These are phyloP conservation scores for Cotesia typhae DNA, from an alignment of 1,140 invertebrate genomes.

Conservation along the genomic window DNA sequence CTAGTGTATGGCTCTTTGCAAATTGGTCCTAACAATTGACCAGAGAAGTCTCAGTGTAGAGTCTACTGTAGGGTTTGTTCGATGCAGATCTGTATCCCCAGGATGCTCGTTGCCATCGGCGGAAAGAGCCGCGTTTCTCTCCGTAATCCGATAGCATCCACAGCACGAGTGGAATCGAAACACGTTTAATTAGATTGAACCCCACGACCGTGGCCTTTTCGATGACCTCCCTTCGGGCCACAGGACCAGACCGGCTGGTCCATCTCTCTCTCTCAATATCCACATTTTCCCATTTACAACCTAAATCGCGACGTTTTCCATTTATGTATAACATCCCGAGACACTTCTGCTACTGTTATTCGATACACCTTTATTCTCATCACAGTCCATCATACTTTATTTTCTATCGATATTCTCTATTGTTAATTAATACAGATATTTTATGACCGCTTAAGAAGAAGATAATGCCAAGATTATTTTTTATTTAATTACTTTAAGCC, in stretches of 20 bases:
- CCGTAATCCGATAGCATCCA: conserved; percentile 39
- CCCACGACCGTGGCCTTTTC: conserved; percentile 38
- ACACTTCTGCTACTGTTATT: too few species aligned
- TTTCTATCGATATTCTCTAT: neutral
- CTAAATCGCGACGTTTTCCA: conserved; percentile 34
- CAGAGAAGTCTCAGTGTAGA: conserved; percentile 9
- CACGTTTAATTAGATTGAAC: conserved; percentile 40
- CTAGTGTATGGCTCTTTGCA: conserved; percentile 21
- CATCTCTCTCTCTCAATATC: neutral
- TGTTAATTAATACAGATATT: neutral
- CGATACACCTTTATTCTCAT: too few species aligned
- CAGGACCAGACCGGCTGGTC: neutral
- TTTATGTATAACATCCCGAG: conserved; percentile 4
- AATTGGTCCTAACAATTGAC: conserved; percentile 35
- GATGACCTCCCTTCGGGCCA: conserved; percentile 32
- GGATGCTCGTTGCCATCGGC: conserved; percentile 35
- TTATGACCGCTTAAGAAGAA: too few species aligned
- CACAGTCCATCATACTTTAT: neutral
- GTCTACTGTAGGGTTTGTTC: neutral
- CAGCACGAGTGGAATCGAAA: conserved; percentile 37
- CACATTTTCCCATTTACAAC: neutral
- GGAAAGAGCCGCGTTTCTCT: conserved; percentile 28
- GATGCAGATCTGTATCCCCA: conserved; percentile 39
- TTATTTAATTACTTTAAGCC: too few species aligned
- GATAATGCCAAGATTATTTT: too few species aligned